phyloP scores from a whole-genome alignment of 2,113 vertebrate species.

The Callithrix jacchus region DNA sequence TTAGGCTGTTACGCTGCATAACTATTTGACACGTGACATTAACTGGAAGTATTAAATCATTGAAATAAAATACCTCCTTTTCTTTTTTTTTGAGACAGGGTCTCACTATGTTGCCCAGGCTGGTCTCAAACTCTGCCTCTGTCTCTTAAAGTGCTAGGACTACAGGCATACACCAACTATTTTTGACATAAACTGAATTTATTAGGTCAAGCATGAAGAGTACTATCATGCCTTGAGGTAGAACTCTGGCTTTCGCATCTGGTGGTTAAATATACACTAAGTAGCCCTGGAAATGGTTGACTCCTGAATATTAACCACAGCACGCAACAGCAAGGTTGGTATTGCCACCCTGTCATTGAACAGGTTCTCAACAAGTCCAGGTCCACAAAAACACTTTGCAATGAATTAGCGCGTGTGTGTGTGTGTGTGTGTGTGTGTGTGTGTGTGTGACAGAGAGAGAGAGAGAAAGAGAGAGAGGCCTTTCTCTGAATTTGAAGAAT shows the following conservation, averaged over 20 bases:
- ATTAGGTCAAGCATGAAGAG: neutral
- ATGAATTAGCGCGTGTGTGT: neutral
- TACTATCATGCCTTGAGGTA: neutral
- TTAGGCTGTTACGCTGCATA: neutral
- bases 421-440: too few species aligned
- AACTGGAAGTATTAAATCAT: neutral
- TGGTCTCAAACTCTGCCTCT: too few species aligned
- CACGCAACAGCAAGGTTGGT: neutral
- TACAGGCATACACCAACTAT: too few species aligned
- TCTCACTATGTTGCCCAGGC: too few species aligned
- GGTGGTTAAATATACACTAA: neutral
- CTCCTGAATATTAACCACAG: neutral
- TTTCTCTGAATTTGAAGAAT: neutral
- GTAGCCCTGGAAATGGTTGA: neutral
- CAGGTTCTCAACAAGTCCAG: neutral
- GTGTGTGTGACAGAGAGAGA: too few species aligned
- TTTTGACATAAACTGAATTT: neutral
- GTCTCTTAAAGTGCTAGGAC: too few species aligned
- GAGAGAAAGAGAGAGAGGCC: too few species aligned
- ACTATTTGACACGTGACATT: neutral
- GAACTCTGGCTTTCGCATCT: neutral
- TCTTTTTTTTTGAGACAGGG: too few species aligned
- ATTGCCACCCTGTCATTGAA: neutral
- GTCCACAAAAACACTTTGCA: neutral
- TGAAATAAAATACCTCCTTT: neutral